Evolutionary conservation across 2,888 invertebrate genomes (phyloP).

Genomic region (Dorcus parallelipipedus): DNA sequence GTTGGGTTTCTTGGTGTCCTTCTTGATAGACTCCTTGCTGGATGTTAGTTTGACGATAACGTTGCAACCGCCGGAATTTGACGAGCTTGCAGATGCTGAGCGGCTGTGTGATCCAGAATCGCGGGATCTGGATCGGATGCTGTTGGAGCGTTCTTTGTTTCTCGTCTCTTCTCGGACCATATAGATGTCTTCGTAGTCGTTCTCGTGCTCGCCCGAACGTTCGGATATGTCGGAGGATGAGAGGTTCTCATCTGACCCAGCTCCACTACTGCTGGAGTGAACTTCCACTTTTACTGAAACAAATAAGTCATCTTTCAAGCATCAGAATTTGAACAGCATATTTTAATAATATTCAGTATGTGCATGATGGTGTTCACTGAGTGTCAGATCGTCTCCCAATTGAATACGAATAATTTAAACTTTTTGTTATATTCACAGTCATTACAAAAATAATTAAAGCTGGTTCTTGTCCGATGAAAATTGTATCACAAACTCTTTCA

Average conservation of each 20-base stretch:
- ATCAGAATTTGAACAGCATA: no score
- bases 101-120: conserved; percentile 76
- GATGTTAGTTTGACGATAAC: conserved; percentile 42
- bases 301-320: no score
- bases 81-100: conserved; percentile 52
- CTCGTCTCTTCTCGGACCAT: conserved; percentile 61
- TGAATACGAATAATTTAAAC: no score
- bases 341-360: no score
- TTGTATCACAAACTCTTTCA: no score
- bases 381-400: no score
- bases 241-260: conserved; percentile 62
- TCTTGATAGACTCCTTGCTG: conserved; percentile 18
- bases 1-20: conserved; percentile 36
- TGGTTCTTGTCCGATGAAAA: no score
- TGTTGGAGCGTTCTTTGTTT: conserved; percentile 26
- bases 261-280: conserved; percentile 69
- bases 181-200: conserved; percentile 82
- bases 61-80: conserved; percentile 45
- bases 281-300: conserved; percentile 79
- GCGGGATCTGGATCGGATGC: conserved; percentile 36
- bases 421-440: no score
- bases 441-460: no score
- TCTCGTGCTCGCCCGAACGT: conserved; percentile 54
- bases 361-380: no score
- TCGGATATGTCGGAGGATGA: conserved; percentile 57